phyloP scores from a whole-genome alignment of 2,113 vertebrate species.

The Amazona vittata region DNA sequence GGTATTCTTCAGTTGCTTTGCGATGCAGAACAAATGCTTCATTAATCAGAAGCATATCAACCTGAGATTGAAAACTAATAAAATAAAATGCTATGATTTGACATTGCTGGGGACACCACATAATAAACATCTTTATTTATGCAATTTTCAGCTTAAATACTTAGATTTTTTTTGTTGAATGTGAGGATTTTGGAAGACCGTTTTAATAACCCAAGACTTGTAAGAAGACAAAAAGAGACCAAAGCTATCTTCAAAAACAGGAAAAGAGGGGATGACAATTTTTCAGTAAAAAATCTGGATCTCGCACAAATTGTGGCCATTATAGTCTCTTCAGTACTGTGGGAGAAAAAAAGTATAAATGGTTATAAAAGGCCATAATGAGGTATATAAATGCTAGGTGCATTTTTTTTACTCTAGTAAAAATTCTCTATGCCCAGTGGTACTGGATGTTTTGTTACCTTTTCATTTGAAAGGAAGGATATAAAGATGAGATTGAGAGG shows the following conservation, averaged over 20 bases:
- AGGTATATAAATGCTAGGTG: neutral
- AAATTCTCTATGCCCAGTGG: neutral
- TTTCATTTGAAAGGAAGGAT: neutral
- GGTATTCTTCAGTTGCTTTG: slow-evolving; percentile 63
- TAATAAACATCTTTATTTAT: neutral
- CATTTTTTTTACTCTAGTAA: neutral
- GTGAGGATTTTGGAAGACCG: neutral
- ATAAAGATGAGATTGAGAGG: neutral
- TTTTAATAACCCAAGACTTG: neutral
- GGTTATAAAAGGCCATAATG: neutral
- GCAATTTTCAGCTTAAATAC: neutral
- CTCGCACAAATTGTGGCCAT: neutral
- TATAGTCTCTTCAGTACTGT: neutral
- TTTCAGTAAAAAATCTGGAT: neutral
- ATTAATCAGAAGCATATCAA: slow-evolving; percentile 69
- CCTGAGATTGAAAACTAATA: slow-evolving; percentile 52
- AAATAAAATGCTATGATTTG: slow-evolving; percentile 17
- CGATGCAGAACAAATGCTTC: slow-evolving; percentile 71
- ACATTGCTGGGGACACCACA: neutral
- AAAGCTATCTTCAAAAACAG: neutral
- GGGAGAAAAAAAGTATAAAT: neutral
- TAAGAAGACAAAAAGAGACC: neutral
- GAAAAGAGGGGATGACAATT: neutral
- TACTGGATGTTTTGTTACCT: neutral
- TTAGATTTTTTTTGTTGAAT: neutral